Evolutionary conservation across 2,113 vertebrate species (phyloP).

Genomic region (Blennius ocellaris): DNA sequence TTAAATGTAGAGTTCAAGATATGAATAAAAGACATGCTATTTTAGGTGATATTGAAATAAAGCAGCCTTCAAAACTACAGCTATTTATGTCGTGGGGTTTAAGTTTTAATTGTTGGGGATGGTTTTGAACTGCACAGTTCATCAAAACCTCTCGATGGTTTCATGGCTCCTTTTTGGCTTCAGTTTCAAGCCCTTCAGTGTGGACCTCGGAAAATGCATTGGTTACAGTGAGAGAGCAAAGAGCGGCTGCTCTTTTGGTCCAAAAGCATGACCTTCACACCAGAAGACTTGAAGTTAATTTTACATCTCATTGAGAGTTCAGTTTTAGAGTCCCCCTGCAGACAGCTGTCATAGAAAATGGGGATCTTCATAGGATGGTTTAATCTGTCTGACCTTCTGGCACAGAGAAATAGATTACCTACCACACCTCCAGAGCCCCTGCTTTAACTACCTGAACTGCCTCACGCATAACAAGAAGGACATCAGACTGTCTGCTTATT

Average conservation of each 20-base stretch:
- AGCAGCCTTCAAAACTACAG: not conserved
- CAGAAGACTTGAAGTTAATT: conserved; percentile 75
- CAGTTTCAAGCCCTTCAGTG: conserved; percentile 30
- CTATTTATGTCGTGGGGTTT: not conserved
- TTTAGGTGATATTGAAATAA: conserved; percentile 13
- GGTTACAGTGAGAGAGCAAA: conserved; percentile 12
- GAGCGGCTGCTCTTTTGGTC: conserved; percentile 26
- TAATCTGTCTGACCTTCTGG: conserved; percentile 83
- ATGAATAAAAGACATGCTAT: conserved; percentile 5
- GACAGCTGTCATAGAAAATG: conserved; percentile 75
- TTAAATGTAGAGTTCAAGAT: conserved; percentile 4
- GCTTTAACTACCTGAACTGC: conserved; percentile 58
- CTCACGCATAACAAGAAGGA: conserved; percentile 67
- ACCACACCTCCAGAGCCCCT: conserved; percentile 60
- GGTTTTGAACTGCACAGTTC: conserved; percentile 29
- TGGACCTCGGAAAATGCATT: conserved; percentile 24
- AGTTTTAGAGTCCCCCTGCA: conserved; percentile 76
- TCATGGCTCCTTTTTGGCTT: conserved; percentile 10
- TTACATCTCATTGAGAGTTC: conserved; percentile 79
- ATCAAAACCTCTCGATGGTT: conserved; percentile 4
- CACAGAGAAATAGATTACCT: conserved; percentile 76
- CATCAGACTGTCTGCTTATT: conserved; percentile 47
- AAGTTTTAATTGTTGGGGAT: conserved; percentile 9
- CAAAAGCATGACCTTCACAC: conserved; percentile 73
- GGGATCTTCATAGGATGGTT: conserved; percentile 77